Percentiles rank a stretch among this genome's conserved stretches.
Evolutionary conservation across 2,797 vertebrate species (phyloP).

Genomic region (Argya squamiceps): DNA sequence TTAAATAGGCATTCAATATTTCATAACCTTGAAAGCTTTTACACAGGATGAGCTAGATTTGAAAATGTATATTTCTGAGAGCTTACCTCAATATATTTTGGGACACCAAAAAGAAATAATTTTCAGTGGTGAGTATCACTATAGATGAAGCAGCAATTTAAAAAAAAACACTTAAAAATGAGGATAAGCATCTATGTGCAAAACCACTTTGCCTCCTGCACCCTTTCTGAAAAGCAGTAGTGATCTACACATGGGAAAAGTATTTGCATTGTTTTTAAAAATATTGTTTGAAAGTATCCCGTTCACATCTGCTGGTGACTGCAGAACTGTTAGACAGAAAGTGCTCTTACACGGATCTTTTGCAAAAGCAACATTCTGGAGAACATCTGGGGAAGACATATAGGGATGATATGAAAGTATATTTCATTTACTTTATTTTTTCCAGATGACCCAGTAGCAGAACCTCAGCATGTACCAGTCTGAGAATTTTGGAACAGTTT

Average conservation of each 20-base stretch:
- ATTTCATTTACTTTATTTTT: slow-evolving; percentile 56
- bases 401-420: slow-evolving; percentile 12
- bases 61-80: neutral
- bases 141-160: neutral
- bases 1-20: neutral
- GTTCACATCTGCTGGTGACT: neutral
- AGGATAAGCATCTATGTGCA: neutral
- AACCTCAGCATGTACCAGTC: slow-evolving; percentile 55
- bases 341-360: neutral
- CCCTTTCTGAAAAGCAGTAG: neutral
- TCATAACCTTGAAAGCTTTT: neutral
- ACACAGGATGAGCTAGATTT: neutral
- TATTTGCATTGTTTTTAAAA: neutral
- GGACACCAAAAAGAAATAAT: neutral
- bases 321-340: neutral
- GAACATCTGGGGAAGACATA: slow-evolving; percentile 49
- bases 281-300: neutral
- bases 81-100: neutral
- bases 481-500: slow-evolving; percentile 50
- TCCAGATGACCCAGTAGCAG: slow-evolving; percentile 66
- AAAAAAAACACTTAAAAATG: neutral
- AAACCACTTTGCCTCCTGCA: neutral
- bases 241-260: neutral
- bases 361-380: slow-evolving; percentile 6
- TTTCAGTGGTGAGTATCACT: neutral